phyloP scores from a whole-genome alignment of 1,140 invertebrate genomes.

The Brachionus rotundiformis region DNA sequence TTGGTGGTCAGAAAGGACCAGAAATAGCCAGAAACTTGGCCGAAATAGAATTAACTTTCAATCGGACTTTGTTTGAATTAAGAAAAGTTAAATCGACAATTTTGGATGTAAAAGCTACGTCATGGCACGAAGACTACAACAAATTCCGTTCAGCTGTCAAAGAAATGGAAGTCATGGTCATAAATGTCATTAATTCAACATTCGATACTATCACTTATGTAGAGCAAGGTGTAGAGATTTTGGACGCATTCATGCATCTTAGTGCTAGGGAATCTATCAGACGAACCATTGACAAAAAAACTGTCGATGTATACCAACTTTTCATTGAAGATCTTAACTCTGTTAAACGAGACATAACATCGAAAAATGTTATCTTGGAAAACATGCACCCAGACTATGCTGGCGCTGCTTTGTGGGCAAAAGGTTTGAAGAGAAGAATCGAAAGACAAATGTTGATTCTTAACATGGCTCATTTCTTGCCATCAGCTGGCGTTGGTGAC shows the following conservation, averaged over 20 bases:
- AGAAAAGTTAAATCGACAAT: slow-evolving; percentile 69
- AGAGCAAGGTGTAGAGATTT: slow-evolving; percentile 63
- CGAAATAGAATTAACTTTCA: slow-evolving; percentile 75
- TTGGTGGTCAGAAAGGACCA: slow-evolving; percentile 67
- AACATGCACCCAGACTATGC: slow-evolving; percentile 70
- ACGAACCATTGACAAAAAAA: slow-evolving; percentile 65
- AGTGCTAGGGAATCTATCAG: slow-evolving; percentile 65
- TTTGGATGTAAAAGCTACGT: slow-evolving; percentile 72
- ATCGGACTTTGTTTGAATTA: slow-evolving; percentile 70
- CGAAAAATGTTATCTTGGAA: slow-evolving; percentile 69
- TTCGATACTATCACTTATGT: slow-evolving; percentile 65
- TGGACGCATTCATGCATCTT: slow-evolving; percentile 65
- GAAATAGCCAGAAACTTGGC: slow-evolving; percentile 73
- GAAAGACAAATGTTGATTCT: slow-evolving; percentile 67
- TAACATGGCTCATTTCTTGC: slow-evolving; percentile 73
- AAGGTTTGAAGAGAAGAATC: slow-evolving; percentile 70
- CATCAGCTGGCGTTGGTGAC: slow-evolving; percentile 71
- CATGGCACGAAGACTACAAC: slow-evolving; percentile 76
- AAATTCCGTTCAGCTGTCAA: slow-evolving; percentile 64
- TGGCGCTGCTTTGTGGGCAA: slow-evolving; percentile 71
- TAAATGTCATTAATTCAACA: slow-evolving; percentile 63
- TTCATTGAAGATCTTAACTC: slow-evolving; percentile 76
- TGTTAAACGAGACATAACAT: slow-evolving; percentile 72
- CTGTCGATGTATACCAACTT: slow-evolving; percentile 72
- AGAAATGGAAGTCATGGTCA: slow-evolving; percentile 66